Conservation (phyloP, 1,140 invertebrate genomes). For the Drosophila varians region DNA sequence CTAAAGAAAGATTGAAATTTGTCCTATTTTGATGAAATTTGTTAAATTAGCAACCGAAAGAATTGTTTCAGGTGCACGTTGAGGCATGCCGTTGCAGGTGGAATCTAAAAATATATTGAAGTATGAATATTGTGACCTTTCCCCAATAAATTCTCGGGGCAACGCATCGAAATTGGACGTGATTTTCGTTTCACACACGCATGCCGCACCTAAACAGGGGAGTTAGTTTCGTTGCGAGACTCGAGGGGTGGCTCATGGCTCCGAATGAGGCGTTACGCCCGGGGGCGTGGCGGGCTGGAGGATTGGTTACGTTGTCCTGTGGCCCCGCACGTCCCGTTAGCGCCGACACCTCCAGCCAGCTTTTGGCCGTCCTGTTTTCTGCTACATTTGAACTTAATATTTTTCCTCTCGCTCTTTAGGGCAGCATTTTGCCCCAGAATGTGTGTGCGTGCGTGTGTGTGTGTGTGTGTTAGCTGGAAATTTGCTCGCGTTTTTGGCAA, state of each 20-base stretch:
- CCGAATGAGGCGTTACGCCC: not conserved
- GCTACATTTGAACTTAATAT: conserved; percentile 82
- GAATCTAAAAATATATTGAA: conserved; percentile 64
- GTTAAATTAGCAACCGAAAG: not conserved
- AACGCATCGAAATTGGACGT: conserved; percentile 73
- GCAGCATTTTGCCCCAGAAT: not conserved
- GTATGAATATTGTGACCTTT: conserved; percentile 78
- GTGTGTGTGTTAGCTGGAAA: conserved; percentile 42
- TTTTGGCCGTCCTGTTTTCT: conserved; percentile 66
- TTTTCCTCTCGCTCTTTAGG: conserved; percentile 36
- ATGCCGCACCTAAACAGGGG: conserved; percentile 54
- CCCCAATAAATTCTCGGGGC: conserved; percentile 65
- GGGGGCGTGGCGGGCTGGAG: conserved; percentile 21
- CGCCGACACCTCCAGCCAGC: not conserved
- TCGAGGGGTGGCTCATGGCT: conserved; percentile 10
- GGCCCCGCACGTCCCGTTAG: not conserved
- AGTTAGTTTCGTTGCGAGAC: conserved; percentile 43
- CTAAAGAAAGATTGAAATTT: no score
- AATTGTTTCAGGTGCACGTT: not conserved
- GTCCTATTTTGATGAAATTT: no score
- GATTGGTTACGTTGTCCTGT: conserved; percentile 57
- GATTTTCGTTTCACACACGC: conserved; percentile 71
- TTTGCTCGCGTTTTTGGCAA: conserved; percentile 59
- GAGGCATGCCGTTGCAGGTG: conserved; percentile 8
- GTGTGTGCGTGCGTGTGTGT: conserved; percentile 12